Evolutionary conservation across 2,113 vertebrate species (phyloP).

Genomic region (Hippocampus mohnikei): DNA sequence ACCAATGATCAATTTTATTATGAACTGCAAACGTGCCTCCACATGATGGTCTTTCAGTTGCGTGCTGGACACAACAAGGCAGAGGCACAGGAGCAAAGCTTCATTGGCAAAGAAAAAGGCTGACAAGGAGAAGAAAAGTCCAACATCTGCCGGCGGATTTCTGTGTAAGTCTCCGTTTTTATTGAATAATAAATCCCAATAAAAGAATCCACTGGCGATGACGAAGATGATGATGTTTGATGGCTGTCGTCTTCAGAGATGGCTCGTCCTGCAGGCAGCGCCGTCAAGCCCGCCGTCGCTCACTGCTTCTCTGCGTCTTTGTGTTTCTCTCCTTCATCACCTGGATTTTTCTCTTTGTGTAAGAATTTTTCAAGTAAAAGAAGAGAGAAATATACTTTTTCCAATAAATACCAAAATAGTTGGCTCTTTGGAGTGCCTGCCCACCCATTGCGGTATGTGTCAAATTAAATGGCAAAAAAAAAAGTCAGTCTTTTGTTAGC

Average conservation of each 20-base stretch:
- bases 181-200: not conserved
- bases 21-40: not conserved
- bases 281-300: slow-evolving; percentile 57
- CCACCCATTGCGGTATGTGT: not conserved
- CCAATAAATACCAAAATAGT: not conserved
- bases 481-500: not conserved
- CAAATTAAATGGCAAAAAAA: not conserved
- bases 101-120: slow-evolving; percentile 28
- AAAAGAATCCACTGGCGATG: not conserved
- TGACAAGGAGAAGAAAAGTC: slow-evolving; percentile 33
- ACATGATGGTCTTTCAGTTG: slow-evolving; percentile 29
- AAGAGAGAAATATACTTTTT: not conserved
- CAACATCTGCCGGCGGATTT: slow-evolving; percentile 13
- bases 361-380: not conserved
- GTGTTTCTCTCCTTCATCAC: slow-evolving; percentile 64
- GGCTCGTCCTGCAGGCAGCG: slow-evolving; percentile 33
- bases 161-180: slow-evolving; percentile 32
- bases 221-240: not conserved
- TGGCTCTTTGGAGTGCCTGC: not conserved
- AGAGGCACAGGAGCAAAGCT: slow-evolving; percentile 49
- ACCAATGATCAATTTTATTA: too few relatives aligned
- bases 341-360: slow-evolving; percentile 36
- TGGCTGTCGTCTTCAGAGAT: slow-evolving; percentile 51
- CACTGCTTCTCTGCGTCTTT: slow-evolving; percentile 64
- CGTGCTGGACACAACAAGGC: slow-evolving; percentile 26